Evolutionary conservation across 2,888 invertebrate genomes (phyloP), one percentile per base, ranked within the genome.

Genomic region (Lithosia quadra): DNA sequence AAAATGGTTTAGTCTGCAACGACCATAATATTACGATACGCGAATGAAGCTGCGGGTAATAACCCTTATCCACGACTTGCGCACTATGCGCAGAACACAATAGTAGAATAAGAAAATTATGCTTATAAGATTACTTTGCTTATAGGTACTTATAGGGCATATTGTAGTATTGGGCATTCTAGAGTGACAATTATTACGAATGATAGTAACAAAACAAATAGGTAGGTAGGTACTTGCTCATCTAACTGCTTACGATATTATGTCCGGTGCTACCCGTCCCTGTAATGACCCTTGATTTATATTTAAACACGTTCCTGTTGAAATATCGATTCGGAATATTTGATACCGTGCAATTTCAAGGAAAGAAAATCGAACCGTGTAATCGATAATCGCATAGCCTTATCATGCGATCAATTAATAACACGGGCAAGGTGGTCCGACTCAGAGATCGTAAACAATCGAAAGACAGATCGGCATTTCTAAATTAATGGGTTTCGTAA

Each of bases 351-450:
- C 71, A 81, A 76, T 75, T 77, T 82, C 69, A 73, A 74, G 74
- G 74, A 70, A 74, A 75, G 72, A 75, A 78, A 78, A 76, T 69
- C 67, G 68, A 84, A 86, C 83, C 82, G 80, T 83, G 84, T 85
- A 88, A 90, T 88, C 85, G 83, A 78, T 79, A 81, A 79, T 78
- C 76, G 77, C 76, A 69, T 74, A 77, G 80, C 78, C 85, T 91
- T 91, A 92, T 92, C 93, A 81, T 62, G 74, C 71, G 88, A 94
- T 94, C 93, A 92, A 92, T 92, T 93, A 93, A 93, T 93, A 92
- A 91, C 84, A 88, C 90, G 82, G 89, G 84, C 89, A 88, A 91
- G 93, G 91, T 92, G 93, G 92, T 91, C 93, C 84, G 83, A 77
- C 80, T 83, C 83, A 74, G 71, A 78, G 77, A 80, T 87, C 89